phyloP scores from a whole-genome alignment of 2,888 invertebrate species.

The Atethmia centrago region DNA sequence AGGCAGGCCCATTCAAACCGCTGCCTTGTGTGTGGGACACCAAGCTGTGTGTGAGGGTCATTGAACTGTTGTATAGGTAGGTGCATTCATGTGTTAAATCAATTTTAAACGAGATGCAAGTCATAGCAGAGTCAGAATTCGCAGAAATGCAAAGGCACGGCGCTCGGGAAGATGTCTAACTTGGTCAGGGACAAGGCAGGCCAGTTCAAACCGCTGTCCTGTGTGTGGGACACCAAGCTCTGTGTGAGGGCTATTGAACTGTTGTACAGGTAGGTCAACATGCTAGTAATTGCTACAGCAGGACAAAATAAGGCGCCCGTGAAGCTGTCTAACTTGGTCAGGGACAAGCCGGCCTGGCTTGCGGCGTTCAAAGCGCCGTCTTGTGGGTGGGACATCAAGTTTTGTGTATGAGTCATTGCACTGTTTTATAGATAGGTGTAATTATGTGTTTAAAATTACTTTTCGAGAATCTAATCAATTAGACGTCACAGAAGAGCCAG shows the following conservation, averaged over 20 bases:
- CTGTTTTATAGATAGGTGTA: slow-evolving; percentile 82
- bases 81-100: background rate
- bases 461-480: no score
- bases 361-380: slow-evolving; percentile 83
- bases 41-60: slow-evolving; percentile 75
- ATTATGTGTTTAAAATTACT: background rate
- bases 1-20: slow-evolving; percentile 82
- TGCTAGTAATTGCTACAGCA: no score
- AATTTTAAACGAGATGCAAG: slow-evolving; percentile 79
- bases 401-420: slow-evolving; percentile 79
- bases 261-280: slow-evolving; percentile 76
- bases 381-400: slow-evolving; percentile 81
- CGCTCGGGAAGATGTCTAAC: slow-evolving; percentile 74
- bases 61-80: slow-evolving; percentile 84
- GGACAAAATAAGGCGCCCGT: slow-evolving; percentile 62
- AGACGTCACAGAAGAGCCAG: no score
- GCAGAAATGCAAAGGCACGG: slow-evolving; percentile 79
- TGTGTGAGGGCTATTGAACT: slow-evolving; percentile 80
- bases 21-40: slow-evolving; percentile 84
- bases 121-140: slow-evolving; percentile 82
- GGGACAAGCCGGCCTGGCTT: slow-evolving; percentile 82
- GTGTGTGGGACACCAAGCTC: slow-evolving; percentile 81
- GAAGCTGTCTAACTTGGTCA: slow-evolving; percentile 77
- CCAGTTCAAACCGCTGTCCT: slow-evolving; percentile 83
- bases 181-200: slow-evolving; percentile 81